These are phyloP conservation scores for Psylliodes chrysocephalus DNA, from an alignment of 2,888 invertebrate genomes.

Conservation along the genomic window DNA sequence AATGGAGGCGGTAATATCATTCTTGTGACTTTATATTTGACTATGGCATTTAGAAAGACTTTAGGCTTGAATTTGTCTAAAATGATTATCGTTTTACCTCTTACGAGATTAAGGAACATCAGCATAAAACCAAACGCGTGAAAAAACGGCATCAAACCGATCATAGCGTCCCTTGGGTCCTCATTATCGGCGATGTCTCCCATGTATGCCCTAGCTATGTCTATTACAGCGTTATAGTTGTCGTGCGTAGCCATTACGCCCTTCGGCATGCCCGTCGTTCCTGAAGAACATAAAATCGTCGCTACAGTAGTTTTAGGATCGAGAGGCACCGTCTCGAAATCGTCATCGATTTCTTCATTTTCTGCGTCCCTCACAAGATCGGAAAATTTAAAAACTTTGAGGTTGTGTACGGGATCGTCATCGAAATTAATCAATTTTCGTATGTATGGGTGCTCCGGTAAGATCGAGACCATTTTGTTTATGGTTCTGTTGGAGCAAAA, in stretches of 20 bases:
- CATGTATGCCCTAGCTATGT: slow-evolving; percentile 54
- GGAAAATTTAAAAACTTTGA: slow-evolving; percentile 46
- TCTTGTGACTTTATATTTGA: slow-evolving; percentile 69
- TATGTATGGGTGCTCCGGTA: slow-evolving; percentile 67
- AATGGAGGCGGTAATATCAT: slow-evolving; percentile 81
- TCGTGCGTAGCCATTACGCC: slow-evolving; percentile 71
- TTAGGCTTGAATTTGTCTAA: slow-evolving; percentile 77
- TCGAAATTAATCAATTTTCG: slow-evolving; percentile 71
- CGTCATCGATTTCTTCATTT: slow-evolving; percentile 52
- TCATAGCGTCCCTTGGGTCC: slow-evolving; percentile 55
- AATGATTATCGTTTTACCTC: slow-evolving; percentile 68
- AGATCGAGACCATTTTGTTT: slow-evolving; percentile 68
- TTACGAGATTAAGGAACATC: slow-evolving; percentile 69
- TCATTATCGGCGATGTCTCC: slow-evolving; percentile 48
- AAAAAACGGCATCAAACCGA: slow-evolving; percentile 84
- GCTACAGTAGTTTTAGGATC: slow-evolving; percentile 68
- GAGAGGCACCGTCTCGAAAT: slow-evolving; percentile 58
- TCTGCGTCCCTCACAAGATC: slow-evolving; percentile 53
- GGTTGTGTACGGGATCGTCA: slow-evolving; percentile 54
- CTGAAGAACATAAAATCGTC: slow-evolving; percentile 72
- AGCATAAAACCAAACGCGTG: slow-evolving; percentile 83
- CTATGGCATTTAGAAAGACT: slow-evolving; percentile 77
- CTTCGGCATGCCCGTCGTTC: slow-evolving; percentile 73
- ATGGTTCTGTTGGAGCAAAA: slow-evolving; percentile 73
- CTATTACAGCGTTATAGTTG: slow-evolving; percentile 66